Percentiles rank a stretch among this genome's conserved stretches.
Conservation (phyloP, 1,140 invertebrate genomes). For the Mercenaria mercenaria region DNA sequence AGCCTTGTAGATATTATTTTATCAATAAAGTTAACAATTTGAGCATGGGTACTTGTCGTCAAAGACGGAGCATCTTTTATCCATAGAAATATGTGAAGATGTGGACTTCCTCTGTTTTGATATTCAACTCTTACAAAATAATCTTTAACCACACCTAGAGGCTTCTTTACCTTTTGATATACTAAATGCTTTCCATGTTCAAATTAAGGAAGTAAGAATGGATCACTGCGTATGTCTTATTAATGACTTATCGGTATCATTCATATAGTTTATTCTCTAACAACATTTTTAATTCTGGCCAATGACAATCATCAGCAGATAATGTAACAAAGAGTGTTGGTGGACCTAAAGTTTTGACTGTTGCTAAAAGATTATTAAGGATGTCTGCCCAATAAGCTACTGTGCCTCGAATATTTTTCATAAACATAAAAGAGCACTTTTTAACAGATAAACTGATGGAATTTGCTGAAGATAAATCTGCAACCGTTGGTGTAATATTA, state of each 20-base stretch:
- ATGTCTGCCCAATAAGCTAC: slow-evolving; percentile 53
- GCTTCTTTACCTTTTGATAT: too few relatives aligned
- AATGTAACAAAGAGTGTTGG: slow-evolving; percentile 26
- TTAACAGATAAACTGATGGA: background rate
- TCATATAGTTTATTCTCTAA: too few relatives aligned
- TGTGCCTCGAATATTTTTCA: slow-evolving; percentile 64
- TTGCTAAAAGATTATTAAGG: slow-evolving; percentile 38
- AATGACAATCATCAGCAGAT: too few relatives aligned
- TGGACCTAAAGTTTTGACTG: slow-evolving; percentile 46
- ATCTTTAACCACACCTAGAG: background rate
- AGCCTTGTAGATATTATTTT: background rate
- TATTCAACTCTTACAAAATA: background rate
- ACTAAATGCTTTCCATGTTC: too few relatives aligned
- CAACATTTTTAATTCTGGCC: slow-evolving; percentile 11
- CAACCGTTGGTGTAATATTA: slow-evolving; percentile 12
- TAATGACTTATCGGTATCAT: too few relatives aligned
- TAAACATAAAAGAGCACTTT: slow-evolving; percentile 67
- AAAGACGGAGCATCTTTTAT: background rate
- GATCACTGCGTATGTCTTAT: too few relatives aligned
- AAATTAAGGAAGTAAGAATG: too few relatives aligned
- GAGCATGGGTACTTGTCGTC: background rate
- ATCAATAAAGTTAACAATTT: slow-evolving; percentile 11
- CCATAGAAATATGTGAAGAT: background rate
- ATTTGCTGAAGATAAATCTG: background rate
- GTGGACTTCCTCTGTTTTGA: slow-evolving; percentile 12